Conservation (phyloP, 1,140 invertebrate genomes). For the Drosophila grimshawi region DNA sequence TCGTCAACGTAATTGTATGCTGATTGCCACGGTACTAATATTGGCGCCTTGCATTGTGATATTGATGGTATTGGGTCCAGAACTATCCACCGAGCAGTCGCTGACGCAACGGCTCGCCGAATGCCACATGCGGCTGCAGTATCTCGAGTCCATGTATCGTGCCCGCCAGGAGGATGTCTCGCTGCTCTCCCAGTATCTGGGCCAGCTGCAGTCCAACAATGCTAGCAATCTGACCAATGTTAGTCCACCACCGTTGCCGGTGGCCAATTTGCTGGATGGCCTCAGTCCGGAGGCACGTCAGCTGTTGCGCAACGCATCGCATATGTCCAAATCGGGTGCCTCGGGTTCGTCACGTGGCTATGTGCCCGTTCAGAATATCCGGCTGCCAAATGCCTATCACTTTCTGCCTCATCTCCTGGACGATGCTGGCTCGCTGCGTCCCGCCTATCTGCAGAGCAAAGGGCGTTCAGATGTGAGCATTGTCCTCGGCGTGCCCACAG, state of each 20-base stretch:
- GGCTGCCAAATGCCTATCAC: conserved; percentile 92
- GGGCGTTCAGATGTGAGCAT: conserved; percentile 91
- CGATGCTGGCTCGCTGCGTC: conserved; percentile 90
- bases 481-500: conserved; percentile 95
- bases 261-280: conserved; percentile 78
- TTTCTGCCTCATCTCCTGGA: conserved; percentile 95
- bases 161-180: conserved; percentile 89
- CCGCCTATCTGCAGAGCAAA: conserved; percentile 91
- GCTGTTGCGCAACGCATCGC: conserved; percentile 85
- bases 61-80: conserved; percentile 84
- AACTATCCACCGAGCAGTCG: conserved; percentile 87
- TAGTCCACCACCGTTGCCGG: conserved; percentile 45
- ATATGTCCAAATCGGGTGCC: conserved; percentile 21
- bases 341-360: conserved; percentile 45
- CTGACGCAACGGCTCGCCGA: conserved; percentile 89
- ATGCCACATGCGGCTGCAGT: conserved; percentile 89
- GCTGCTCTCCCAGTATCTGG: conserved; percentile 87
- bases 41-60: conserved; percentile 86
- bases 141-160: conserved; percentile 89
- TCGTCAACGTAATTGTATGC: conserved; percentile 85
- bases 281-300: conserved; percentile 85
- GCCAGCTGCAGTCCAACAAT: conserved; percentile 66
- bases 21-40: conserved; percentile 85
- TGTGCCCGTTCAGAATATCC: conserved; percentile 84
- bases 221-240: conserved; percentile 42